Evolutionary conservation across 2,888 invertebrate species (phyloP).

Genomic region (Celastrina argiolus): DNA sequence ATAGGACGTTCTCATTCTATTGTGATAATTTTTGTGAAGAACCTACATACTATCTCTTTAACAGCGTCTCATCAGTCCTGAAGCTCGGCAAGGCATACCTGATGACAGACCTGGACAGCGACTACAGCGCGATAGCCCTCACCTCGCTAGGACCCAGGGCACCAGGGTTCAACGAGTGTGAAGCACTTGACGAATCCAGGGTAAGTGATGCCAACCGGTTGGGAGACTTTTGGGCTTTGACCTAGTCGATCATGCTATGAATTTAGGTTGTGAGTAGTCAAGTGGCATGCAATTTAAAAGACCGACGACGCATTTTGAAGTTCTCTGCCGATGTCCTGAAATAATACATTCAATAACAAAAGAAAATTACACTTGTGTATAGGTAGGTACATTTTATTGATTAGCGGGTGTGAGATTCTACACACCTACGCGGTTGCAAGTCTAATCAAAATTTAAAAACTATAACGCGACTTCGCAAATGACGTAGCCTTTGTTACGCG

Average conservation of each 20-base stretch:
- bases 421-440: neutral
- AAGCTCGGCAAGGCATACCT: constrained; percentile 54
- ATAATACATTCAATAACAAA: neutral
- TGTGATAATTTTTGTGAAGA: neutral
- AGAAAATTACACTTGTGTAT: neutral
- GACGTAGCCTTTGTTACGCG: no score
- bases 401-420: neutral
- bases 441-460: neutral
- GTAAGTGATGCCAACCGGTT: constrained; percentile 40
- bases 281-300: no score
- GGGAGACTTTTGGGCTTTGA: no score
- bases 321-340: no score
- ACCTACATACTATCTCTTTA: neutral
- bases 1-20: no score
- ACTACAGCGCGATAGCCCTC: constrained; percentile 53
- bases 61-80: constrained; percentile 48
- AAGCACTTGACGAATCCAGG: constrained; percentile 53
- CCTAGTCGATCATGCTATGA: no score
- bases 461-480: no score
- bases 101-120: constrained; percentile 49
- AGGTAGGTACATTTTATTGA: neutral
- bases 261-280: no score
- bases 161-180: constrained; percentile 49
- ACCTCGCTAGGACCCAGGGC: constrained; percentile 49
- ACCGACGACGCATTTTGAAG: no score